Base-by-base conservation (phyloP, 2,888 invertebrate species). In the Tipula confusa region DNA sequence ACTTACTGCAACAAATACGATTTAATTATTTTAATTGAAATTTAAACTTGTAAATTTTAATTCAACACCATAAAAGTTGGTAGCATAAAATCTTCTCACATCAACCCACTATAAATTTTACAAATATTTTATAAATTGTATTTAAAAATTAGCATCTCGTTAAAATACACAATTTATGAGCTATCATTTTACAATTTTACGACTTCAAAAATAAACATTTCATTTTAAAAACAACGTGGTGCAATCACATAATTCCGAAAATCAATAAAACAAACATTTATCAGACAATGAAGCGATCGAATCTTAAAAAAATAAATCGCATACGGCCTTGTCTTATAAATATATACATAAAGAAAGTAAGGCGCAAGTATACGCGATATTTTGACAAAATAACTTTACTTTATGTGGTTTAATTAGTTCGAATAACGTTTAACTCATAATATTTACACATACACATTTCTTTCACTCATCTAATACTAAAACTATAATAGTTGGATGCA, bases 391-490 rank as follows among this genome's bases (percentile, higher is more conserved):
- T 64, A 2, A 64, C 7, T 64, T 64, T 33, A 33, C 33, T 9
- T 38, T 38, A 36, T 43, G 43, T 24, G 24, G 24, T 64, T 64
- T 64, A 64, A 64, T 64, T 64, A 64, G 64, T 24, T 64, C 64
- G 64, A 64, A 64, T 64, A 64, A 64, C 64, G 64, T 64, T 64
- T 24, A 64, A 9, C 18, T 64, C 24, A 64, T 64, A 64, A 24
- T 64, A 24, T 64, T 24, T 2, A 64, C 64, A 9, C 2, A 24
- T 7, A 24, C 7, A 64, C 24, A 64, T 64, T 64, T 64, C 11
- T 64, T 64, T 64, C 64, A 64, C n/a, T 64, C 64, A 24, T 64
- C 64, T 64, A 43, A n/a, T n/a, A n/a, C n/a, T 38, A 43, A 43
- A n/a, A 2, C n/a, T 43, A 15, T 43, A 36, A 43, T 64, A 64